phyloP scores from a whole-genome alignment of 2,797 vertebrate species.

The Vultur gryphus region DNA sequence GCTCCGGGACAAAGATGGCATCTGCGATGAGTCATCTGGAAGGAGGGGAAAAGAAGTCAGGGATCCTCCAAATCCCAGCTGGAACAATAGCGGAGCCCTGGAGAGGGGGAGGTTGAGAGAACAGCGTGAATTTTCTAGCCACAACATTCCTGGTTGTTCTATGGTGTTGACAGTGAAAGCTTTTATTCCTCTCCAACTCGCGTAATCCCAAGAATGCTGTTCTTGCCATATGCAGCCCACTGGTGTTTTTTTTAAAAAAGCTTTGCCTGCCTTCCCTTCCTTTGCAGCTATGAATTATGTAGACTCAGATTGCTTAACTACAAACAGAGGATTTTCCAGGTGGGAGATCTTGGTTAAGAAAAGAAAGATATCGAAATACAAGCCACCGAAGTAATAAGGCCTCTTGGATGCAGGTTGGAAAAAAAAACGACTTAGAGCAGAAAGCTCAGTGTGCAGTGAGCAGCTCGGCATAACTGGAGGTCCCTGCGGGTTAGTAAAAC shows the following conservation, averaged over 20 bases:
- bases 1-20: background rate
- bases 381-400: background rate
- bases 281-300: slow-evolving; percentile 58
- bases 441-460: background rate
- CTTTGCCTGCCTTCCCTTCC: slow-evolving; percentile 39
- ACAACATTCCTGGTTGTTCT: slow-evolving; percentile 56
- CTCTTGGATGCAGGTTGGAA: slow-evolving; percentile 8
- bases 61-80: slow-evolving; percentile 29
- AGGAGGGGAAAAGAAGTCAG: background rate
- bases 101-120: slow-evolving; percentile 29
- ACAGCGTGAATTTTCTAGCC: slow-evolving; percentile 42
- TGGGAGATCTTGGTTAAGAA: slow-evolving; percentile 47
- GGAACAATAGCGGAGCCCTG: slow-evolving; percentile 44
- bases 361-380: slow-evolving; percentile 34
- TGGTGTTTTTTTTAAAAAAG: background rate
- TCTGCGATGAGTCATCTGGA: background rate
- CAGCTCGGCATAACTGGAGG: background rate
- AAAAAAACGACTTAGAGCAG: background rate
- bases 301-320: slow-evolving; percentile 42
- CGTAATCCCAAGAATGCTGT: slow-evolving; percentile 54
- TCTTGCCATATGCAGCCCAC: slow-evolving; percentile 39
- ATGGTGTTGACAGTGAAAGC: slow-evolving; percentile 35
- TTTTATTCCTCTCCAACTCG: slow-evolving; percentile 41
- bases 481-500: background rate
- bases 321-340: slow-evolving; percentile 68